These are phyloP conservation scores for Heloderma charlesbogerti DNA, from an alignment of 2,113 vertebrate species.

Conservation along the genomic window DNA sequence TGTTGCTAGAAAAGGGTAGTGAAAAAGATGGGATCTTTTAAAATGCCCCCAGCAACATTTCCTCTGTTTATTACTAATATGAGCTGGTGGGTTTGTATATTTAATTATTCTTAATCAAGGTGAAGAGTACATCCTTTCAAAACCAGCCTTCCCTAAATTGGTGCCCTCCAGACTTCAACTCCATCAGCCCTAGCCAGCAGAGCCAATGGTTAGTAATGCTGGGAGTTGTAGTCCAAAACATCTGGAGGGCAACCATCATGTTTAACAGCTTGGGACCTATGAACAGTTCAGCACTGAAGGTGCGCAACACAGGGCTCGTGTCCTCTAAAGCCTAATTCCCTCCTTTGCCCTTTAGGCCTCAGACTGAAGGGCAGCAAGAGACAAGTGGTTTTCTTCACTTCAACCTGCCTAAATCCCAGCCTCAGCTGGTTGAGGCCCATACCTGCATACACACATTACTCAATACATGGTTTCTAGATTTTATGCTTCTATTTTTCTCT, in stretches of 20 bases:
- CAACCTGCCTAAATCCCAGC: neutral
- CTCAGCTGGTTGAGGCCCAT: neutral
- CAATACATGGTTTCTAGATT: neutral
- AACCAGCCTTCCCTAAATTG: neutral
- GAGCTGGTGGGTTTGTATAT: slow-evolving; percentile 59
- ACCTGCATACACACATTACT: neutral
- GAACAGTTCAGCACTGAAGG: neutral
- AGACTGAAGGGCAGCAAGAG: neutral
- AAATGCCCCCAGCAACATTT: slow-evolving; percentile 53
- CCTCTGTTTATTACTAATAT: slow-evolving; percentile 57
- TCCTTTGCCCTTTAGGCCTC: too few species aligned
- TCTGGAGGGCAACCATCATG: neutral
- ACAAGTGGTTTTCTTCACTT: neutral
- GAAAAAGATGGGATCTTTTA: slow-evolving; percentile 61
- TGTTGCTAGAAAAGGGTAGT: slow-evolving; percentile 46
- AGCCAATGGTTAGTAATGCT: neutral
- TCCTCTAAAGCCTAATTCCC: neutral
- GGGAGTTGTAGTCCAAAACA: too few species aligned
- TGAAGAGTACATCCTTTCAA: neutral
- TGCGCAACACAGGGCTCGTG: neutral
- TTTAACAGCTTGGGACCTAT: neutral
- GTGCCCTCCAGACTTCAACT: too few species aligned
- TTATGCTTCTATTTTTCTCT: neutral
- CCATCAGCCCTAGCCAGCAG: neutral
- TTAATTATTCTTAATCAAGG: slow-evolving; percentile 45